Percentiles rank a stretch among this genome's conserved stretches.
These are phyloP conservation scores for Oenanthe melanoleuca DNA, from an alignment of 2,113 vertebrate genomes.

Conservation along the genomic window DNA sequence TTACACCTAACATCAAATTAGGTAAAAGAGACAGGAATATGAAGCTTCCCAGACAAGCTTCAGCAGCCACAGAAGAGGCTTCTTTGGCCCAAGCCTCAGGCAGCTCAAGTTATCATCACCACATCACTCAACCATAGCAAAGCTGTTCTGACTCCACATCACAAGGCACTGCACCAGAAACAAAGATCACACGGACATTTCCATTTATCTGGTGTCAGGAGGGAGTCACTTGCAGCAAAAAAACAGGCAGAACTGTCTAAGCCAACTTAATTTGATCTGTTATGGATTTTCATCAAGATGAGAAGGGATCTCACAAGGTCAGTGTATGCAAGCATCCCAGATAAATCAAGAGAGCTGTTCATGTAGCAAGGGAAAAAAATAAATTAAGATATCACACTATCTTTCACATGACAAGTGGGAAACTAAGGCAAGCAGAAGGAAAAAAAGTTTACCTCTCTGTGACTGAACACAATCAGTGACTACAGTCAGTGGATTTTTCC, in stretches of 20 bases:
- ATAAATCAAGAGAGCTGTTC: neutral
- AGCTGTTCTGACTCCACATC: slow-evolving; percentile 27
- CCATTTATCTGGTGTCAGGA: slow-evolving; percentile 20
- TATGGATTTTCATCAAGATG: neutral
- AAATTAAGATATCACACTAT: neutral
- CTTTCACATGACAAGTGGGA: neutral
- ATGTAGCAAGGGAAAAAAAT: neutral
- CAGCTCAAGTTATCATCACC: slow-evolving; percentile 1
- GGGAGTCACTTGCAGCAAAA: neutral
- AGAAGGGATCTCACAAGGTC: neutral
- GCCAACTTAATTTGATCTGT: neutral
- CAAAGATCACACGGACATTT: neutral
- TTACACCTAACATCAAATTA: neutral
- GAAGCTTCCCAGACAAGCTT: slow-evolving; percentile 23
- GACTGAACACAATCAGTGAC: neutral
- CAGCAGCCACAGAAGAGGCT: slow-evolving; percentile 4
- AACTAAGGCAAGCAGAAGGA: neutral
- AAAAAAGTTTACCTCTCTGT: neutral
- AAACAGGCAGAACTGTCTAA: neutral
- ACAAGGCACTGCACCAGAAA: slow-evolving; percentile 12
- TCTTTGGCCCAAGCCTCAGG: neutral
- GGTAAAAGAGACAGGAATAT: neutral
- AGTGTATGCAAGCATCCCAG: neutral
- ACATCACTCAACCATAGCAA: slow-evolving; percentile 13
- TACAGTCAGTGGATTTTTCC: neutral